Base-by-base conservation (phyloP, 1,140 invertebrate species). In the Hyles euphorbiae region DNA sequence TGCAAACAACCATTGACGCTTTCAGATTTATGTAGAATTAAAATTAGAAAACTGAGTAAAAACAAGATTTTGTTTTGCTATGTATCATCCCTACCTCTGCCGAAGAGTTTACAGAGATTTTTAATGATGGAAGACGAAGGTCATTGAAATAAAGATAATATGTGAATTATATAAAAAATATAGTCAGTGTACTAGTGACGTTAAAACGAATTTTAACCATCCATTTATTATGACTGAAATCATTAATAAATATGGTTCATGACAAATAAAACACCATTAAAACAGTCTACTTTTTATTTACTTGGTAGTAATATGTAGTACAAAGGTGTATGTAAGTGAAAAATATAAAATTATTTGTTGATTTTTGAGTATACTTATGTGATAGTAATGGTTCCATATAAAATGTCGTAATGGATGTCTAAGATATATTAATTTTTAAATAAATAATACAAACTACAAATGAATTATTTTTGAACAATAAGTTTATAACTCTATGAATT, bases 51-150 rank as follows among this genome's bases (percentile, higher is more conserved):
- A 36, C 47, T 70, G 11, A 67, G 74, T 60, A 73, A 61, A 47
- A 72, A 70, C 58, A 72, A 45, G 58, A 70, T 64, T 33, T 61
- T 88, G 46, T 71, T 68, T 60, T 57, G 46, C 34, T 83, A 74
- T 63, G 65, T 86, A 44, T 45, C 59, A n/a, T 53, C 67, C 48
- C 62, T 90, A 53, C 85, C 83, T 44, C 64, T 90, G 68, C 88
- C 87, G 40, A 82, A 69, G 50, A 76, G 69, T 40, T 77, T 89
- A 64, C 87, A 84, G 70, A 72, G 66, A 45, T 89, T 83, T 56
- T 74, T 90, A 40, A 89, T 88, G 83, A 79, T 89, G 61, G 83
- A 88, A 76, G 73, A 83, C 58, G 87, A 87, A 76, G 67, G 68
- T 55, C 45, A 45, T 12, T 6, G 22, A 22, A 22, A 8, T 40